These are phyloP conservation scores for Luehdorfia chinensis DNA, from an alignment of 1,140 invertebrate genomes.

Conservation along the genomic window DNA sequence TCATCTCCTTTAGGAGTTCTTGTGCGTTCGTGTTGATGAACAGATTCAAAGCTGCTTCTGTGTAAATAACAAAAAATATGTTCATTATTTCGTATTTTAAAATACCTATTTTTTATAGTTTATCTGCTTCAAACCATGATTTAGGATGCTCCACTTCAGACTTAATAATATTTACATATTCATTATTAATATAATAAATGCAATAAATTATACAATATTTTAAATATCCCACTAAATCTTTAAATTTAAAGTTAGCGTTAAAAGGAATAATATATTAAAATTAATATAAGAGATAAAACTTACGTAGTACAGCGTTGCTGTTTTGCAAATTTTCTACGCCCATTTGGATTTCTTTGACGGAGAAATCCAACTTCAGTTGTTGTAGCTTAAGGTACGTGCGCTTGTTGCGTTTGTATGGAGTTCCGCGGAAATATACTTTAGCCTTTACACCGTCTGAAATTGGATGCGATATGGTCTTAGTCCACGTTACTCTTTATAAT, in stretches of 20 bases:
- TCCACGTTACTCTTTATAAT: too few relatives aligned
- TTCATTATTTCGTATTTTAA: neutral
- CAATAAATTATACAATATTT: too few relatives aligned
- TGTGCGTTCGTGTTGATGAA: slow-evolving; percentile 92
- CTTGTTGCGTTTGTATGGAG: slow-evolving; percentile 78
- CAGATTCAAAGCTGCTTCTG: slow-evolving; percentile 89
- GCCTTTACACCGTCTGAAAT: slow-evolving; percentile 86
- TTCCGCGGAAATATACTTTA: slow-evolving; percentile 87
- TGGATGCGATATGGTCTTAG: neutral
- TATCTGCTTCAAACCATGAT: too few relatives aligned
- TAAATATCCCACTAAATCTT: too few relatives aligned
- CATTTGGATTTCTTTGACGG: slow-evolving; percentile 87
- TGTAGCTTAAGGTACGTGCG: slow-evolving; percentile 82
- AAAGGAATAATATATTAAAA: too few relatives aligned
- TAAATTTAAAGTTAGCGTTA: too few relatives aligned
- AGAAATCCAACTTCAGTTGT: slow-evolving; percentile 89
- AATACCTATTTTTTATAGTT: too few relatives aligned
- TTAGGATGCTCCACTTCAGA: too few relatives aligned
- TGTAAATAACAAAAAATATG: slow-evolving; percentile 52
- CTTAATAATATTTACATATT: too few relatives aligned
- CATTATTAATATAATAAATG: too few relatives aligned
- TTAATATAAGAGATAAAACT: too few relatives aligned
- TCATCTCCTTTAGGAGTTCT: slow-evolving; percentile 90
- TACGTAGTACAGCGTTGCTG: slow-evolving; percentile 87
- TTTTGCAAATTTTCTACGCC: slow-evolving; percentile 89